phyloP scores from a whole-genome alignment of 2,888 invertebrate species.

The Gortyna flavago region DNA sequence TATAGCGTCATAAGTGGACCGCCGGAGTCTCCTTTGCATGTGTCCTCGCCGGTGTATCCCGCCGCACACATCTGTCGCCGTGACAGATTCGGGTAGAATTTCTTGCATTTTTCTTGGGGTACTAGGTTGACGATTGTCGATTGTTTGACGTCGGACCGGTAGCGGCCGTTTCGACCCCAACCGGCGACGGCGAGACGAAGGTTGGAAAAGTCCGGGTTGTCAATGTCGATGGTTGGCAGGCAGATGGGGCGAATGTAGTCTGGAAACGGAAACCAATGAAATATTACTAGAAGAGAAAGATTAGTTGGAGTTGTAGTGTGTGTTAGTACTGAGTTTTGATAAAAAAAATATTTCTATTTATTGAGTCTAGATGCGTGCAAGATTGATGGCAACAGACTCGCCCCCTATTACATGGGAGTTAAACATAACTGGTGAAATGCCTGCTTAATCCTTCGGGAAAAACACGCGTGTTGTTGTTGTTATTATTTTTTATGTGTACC shows the following conservation, averaged over 20 bases:
- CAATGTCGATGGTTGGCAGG: slow-evolving; percentile 81
- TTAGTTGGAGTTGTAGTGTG: neutral
- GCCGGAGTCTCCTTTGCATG: slow-evolving; percentile 87
- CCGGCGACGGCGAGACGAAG: slow-evolving; percentile 83
- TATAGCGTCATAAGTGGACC: slow-evolving; percentile 85
- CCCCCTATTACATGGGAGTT: neutral
- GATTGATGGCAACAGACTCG: neutral
- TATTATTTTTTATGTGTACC: neutral
- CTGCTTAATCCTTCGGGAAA: neutral
- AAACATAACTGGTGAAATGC: neutral
- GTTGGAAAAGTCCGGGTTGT: slow-evolving; percentile 77
- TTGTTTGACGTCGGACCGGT: slow-evolving; percentile 81
- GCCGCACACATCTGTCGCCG: slow-evolving; percentile 83
- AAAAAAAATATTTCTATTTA: neutral
- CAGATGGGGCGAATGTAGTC: slow-evolving; percentile 86
- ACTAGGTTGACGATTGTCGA: slow-evolving; percentile 83
- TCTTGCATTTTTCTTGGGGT: slow-evolving; percentile 77
- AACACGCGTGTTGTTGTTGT: no score
- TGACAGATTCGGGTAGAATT: slow-evolving; percentile 78
- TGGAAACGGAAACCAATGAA: slow-evolving; percentile 68
- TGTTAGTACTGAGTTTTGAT: neutral
- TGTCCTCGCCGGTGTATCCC: slow-evolving; percentile 83
- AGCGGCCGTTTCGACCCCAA: slow-evolving; percentile 84
- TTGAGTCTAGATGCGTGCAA: neutral
- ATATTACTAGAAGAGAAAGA: neutral